Percentiles rank a stretch among this genome's conserved stretches.
Evolutionary conservation across 2,888 invertebrate genomes (phyloP).

Genomic region (Caenorhabditis sp.): DNA sequence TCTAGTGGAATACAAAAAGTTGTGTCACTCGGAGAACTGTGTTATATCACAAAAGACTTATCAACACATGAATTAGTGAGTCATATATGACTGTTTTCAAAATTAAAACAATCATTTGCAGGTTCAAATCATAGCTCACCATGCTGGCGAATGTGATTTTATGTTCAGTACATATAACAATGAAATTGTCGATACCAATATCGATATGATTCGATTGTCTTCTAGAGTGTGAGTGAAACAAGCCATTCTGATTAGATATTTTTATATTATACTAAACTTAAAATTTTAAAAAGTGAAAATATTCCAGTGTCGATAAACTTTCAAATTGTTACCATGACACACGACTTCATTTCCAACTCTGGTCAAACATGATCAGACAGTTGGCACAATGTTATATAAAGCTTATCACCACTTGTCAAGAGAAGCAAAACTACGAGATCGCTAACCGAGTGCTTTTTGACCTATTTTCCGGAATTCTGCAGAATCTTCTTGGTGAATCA

Average conservation of each 20-base stretch:
- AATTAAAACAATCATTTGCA: background rate
- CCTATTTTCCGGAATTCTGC: background rate
- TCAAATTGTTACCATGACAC: background rate
- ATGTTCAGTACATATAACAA: background rate
- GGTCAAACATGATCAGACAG: background rate
- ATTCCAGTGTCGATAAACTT: background rate
- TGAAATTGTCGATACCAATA: background rate
- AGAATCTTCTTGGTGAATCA: background rate
- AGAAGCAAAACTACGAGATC: background rate
- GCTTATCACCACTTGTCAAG: background rate
- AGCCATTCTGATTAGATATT: too few relatives aligned
- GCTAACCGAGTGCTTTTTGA: background rate
- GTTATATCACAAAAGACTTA: background rate
- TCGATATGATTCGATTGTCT: background rate
- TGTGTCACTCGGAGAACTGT: background rate
- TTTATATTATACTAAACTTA: too few relatives aligned
- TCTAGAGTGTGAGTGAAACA: background rate
- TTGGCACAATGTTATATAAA: background rate
- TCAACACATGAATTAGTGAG: background rate
- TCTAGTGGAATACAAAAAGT: background rate
- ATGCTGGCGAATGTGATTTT: background rate
- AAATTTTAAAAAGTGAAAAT: background rate
- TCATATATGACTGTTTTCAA: background rate
- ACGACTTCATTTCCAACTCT: background rate
- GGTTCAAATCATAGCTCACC: background rate